phyloP scores from a whole-genome alignment of 2,888 invertebrate species.

The Himalopsyche japonica region DNA sequence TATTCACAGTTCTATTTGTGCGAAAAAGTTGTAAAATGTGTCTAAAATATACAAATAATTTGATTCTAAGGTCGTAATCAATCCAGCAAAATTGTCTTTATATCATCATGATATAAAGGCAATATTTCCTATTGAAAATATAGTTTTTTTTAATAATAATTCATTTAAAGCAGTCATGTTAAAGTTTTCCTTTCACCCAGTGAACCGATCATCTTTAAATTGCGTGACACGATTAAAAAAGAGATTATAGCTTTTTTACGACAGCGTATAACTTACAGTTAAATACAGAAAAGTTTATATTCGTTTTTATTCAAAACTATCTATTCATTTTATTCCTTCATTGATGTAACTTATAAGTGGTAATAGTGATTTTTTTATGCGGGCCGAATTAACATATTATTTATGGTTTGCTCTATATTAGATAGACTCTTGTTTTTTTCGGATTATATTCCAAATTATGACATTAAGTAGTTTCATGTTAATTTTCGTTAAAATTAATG shows the following conservation, averaged over 20 bases:
- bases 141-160: too few species aligned
- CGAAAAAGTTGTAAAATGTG: too few species aligned
- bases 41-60: too few species aligned
- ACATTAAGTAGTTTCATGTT: not conserved
- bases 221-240: constrained; percentile 40
- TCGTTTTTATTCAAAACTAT: constrained; percentile 8
- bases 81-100: too few species aligned
- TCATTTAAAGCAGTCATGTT: too few species aligned
- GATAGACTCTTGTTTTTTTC: not conserved
- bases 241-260: constrained; percentile 37
- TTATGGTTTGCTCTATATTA: not conserved
- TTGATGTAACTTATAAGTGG: not conserved
- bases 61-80: too few species aligned
- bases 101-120: too few species aligned
- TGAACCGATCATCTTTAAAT: constrained; percentile 30
- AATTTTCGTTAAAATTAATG: not conserved
- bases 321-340: not conserved
- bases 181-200: not conserved
- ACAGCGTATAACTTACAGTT: constrained; percentile 32
- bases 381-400: not conserved
- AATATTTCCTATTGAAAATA: too few species aligned
- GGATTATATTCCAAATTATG: not conserved
- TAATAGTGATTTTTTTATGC: not conserved
- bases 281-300: constrained; percentile 27
- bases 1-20: too few species aligned